phyloP scores from a whole-genome alignment of 2,797 vertebrate genomes.

The Pachyuromys duprasi region DNA sequence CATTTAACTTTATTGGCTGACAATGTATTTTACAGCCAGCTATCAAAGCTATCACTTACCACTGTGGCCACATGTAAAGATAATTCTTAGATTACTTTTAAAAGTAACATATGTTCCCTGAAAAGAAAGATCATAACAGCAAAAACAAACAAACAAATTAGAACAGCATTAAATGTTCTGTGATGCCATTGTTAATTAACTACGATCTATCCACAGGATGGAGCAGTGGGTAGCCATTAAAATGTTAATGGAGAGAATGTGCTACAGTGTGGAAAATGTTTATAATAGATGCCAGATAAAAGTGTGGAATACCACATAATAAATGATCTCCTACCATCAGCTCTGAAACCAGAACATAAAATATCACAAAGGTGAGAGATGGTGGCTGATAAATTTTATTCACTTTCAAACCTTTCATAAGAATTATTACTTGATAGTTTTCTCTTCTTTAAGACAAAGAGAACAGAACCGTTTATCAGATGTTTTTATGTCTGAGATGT shows the following conservation, averaged over 20 bases:
- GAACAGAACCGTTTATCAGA: background rate
- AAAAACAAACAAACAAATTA: background rate
- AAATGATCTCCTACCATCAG: constrained; percentile 5
- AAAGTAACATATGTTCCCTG: background rate
- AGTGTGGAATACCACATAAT: constrained; percentile 2
- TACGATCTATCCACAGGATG: background rate
- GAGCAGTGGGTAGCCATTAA: background rate
- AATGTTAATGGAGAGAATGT: constrained; percentile 13
- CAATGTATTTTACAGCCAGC: background rate
- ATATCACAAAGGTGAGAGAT: background rate
- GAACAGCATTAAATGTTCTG: background rate
- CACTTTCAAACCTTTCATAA: constrained; percentile 33
- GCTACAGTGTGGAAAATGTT: constrained; percentile 19
- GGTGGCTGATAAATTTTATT: background rate
- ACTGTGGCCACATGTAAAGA: background rate
- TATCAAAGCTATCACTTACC: constrained; percentile 43
- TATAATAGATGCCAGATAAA: constrained; percentile 44
- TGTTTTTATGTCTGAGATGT: background rate
- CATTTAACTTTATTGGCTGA: constrained; percentile 31
- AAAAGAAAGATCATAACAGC: background rate
- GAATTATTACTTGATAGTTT: background rate
- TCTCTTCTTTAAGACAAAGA: background rate
- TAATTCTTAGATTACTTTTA: constrained; percentile 20
- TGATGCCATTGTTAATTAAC: background rate
- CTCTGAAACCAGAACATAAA: constrained; percentile 19